phyloP scores from a whole-genome alignment of 2,888 invertebrate species.

The Nycteola revayana region DNA sequence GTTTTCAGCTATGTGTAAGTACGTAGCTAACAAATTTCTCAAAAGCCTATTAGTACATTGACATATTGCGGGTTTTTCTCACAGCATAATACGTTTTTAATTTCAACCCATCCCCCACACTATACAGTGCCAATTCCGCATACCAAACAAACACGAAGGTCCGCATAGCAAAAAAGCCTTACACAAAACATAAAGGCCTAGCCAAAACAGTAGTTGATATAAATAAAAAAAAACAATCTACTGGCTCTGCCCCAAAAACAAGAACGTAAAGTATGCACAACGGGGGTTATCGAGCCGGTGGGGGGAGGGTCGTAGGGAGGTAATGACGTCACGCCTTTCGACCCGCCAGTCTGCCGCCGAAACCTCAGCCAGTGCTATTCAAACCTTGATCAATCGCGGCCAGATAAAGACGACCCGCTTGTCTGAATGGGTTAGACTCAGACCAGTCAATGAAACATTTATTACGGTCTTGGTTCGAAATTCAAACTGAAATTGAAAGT shows the following conservation, averaged over 20 bases:
- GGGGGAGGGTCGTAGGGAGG: slow-evolving; percentile 37
- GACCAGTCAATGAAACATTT: slow-evolving; percentile 28
- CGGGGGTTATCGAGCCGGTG: slow-evolving; percentile 43
- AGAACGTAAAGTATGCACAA: slow-evolving; percentile 67
- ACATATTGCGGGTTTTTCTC: slow-evolving; percentile 1
- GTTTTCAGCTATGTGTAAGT: no score
- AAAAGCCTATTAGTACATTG: no score
- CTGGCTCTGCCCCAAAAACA: slow-evolving; percentile 56
- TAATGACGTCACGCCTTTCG: slow-evolving; percentile 66
- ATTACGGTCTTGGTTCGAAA: slow-evolving; percentile 15
- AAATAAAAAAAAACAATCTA: slow-evolving; percentile 50
- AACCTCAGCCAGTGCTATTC: slow-evolving; percentile 48
- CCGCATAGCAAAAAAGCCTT: slow-evolving; percentile 21
- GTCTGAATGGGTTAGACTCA: slow-evolving; percentile 25
- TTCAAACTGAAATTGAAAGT: slow-evolving; percentile 14
- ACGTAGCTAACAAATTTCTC: no score
- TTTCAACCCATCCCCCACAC: slow-evolving; percentile 2
- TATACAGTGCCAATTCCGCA: slow-evolving; percentile 2
- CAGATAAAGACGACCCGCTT: slow-evolving; percentile 34
- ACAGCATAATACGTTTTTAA: slow-evolving; percentile 1
- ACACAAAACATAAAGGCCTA: slow-evolving; percentile 16
- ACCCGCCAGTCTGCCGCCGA: slow-evolving; percentile 65
- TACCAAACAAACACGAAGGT: slow-evolving; percentile 10
- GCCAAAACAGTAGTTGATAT: slow-evolving; percentile 31
- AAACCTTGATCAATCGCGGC: slow-evolving; percentile 58